Conservation (phyloP, 2,113 vertebrate genomes). For the Ophthalmolycus amberensis region DNA sequence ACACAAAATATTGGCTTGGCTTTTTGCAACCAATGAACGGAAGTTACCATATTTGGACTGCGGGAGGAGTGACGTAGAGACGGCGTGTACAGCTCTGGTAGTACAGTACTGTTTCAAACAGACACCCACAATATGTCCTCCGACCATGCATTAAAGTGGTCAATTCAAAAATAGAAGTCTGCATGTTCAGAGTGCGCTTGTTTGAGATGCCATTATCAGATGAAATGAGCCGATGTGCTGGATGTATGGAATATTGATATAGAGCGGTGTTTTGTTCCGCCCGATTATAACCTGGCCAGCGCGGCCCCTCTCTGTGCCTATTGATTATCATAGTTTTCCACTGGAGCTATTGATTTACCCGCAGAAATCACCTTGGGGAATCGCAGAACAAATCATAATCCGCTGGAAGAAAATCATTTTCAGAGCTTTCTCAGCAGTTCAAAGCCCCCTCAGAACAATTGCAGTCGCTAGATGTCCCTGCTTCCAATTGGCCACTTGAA, state of each 20-base stretch:
- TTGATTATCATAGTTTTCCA: constrained; percentile 71
- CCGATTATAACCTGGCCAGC: constrained; percentile 57
- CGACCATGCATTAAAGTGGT: constrained; percentile 35
- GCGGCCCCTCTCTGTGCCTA: constrained; percentile 48
- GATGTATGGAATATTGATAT: constrained; percentile 49
- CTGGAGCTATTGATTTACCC: constrained; percentile 62
- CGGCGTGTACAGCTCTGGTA: not conserved
- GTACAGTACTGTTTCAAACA: not conserved
- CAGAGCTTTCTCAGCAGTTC: constrained; percentile 61
- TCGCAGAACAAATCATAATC: constrained; percentile 66
- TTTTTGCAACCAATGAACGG: not conserved
- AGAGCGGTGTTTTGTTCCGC: constrained; percentile 59
- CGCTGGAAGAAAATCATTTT: constrained; percentile 64
- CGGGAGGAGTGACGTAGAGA: not conserved
- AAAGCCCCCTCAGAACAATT: constrained; percentile 69
- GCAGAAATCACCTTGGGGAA: constrained; percentile 61
- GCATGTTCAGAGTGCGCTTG: constrained; percentile 27
- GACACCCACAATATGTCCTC: not conserved
- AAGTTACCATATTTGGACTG: not conserved
- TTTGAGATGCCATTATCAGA: constrained; percentile 36
- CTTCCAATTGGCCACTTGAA: constrained; percentile 74
- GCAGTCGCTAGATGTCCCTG: constrained; percentile 51
- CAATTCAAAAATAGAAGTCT: constrained; percentile 38
- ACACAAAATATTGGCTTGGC: not conserved
- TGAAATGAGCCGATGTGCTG: constrained; percentile 48